Evolutionary conservation across 2,113 vertebrate species (phyloP), one percentile per base, ranked within the genome.

Genomic region (Oceanodroma tethys): DNA sequence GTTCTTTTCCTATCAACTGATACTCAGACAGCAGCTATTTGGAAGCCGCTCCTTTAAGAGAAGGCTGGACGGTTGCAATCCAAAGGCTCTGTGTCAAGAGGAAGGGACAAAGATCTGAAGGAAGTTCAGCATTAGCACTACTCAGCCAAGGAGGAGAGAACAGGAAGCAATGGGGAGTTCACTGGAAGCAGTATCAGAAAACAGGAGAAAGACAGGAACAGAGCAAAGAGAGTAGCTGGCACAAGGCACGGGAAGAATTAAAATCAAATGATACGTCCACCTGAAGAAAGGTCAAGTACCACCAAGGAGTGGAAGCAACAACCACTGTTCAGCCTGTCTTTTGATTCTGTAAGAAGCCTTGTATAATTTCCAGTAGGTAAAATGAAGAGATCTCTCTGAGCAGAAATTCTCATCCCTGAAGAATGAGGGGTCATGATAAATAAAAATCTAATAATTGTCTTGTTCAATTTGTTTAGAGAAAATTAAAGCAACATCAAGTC

Each of bases 21-120:
- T 43, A 82, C 19, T 63, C 83, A 45, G 73, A 27, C 27, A 84
- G 58, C 34, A 86, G 66, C 48, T 75, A 72, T 19, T 73, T 59
- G 67, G 47, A 88, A 86, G 63, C 74, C 93, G 71, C 7, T 76
- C 67, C 89, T 96, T 96, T 95, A 96, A 91, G 48, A 85, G 48
- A 58, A 27, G 71, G 59, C 58, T 76, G 55, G 30, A 62, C 1
- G 0, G 38, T 21, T 87, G n/a, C 71, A 91, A 85, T 38, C 73
- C 78, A 94, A 79, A 81, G 60, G 30, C 55, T 67, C n/a, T 30
- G 53, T 48, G 74, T 71, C 63, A 81, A 86, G 52, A 88, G 78
- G 67, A 91, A 78, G 38, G 65, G 72, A 88, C 79, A 88, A 92
- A 71, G 88, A 88, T 74, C 75, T 90, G 60, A 86, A 34, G 30